Base-by-base conservation (phyloP, 2,888 invertebrate genomes). In the Miltochrista miniata region DNA sequence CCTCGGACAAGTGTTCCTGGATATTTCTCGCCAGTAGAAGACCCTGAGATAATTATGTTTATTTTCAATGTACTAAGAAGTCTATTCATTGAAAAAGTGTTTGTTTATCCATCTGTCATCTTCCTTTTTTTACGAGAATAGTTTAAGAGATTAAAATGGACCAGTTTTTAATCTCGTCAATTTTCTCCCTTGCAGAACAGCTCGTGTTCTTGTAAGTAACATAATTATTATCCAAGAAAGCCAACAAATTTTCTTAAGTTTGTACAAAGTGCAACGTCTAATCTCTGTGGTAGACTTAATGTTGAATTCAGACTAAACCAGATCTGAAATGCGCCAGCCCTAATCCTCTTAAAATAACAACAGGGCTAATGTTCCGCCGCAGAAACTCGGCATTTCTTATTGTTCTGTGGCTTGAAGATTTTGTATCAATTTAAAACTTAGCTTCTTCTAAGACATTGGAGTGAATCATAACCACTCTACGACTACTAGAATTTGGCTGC, bases 261-360 rank as follows among this genome's bases (percentile, higher is more conserved):
- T 4, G 18, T 24, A 24, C 18, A 24, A 81, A 87, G 79, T 83
- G 86, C 85, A 86, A 69, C 77, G 64, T 62, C 56, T 76, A 81
- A 86, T 81, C 81, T 76, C 72, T 75, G 80, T 71, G 76, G 80
- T 83, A 82, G 83, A 81, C 80, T 86, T 87, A 88, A 87, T 83
- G 83, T 84, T 80, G 77, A 66, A 75, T 80, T 79, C 78, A 69
- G 75, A 83, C 83, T 90, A 88, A 89, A 84, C 82, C 79, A 85
- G 89, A 85, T 83, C 84, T 86, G 83, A 87, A 86, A 88, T 82
- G 86, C 85, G 85, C 83, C 85, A 81, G 76, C 81, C 86, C 78
- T 90, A 90, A 90, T 90, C 90, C 90, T 87, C 83, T 90, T 90
- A 90, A 83, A 89, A 87, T 86, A 89, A 90, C 88, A 87, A 78